Conservation (phyloP, 2,113 vertebrate species). For the Nycticebus coucang region DNA sequence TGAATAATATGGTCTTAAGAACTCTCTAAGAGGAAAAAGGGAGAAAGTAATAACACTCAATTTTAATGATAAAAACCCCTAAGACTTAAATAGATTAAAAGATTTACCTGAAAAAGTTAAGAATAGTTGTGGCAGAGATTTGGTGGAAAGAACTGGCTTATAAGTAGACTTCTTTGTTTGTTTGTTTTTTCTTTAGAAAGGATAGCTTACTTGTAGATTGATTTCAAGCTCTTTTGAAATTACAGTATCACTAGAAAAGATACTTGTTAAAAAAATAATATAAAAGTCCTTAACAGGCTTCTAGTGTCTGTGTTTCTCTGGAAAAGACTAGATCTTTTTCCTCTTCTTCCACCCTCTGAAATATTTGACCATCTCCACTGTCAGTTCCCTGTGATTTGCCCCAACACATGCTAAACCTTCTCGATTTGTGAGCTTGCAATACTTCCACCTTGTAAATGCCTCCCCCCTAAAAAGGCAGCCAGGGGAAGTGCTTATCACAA, state of each 20-base stretch:
- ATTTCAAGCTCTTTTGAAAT: not conserved
- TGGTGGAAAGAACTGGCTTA: not conserved
- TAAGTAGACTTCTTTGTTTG: not conserved
- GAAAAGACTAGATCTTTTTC: not conserved
- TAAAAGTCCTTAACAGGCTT: not conserved
- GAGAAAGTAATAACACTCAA: not conserved
- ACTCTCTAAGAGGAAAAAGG: not conserved
- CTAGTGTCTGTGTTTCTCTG: not conserved
- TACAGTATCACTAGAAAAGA: not conserved
- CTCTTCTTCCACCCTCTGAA: not conserved
- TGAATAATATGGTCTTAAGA: constrained; percentile 43
- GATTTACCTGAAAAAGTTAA: constrained; percentile 5
- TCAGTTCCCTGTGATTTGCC: not conserved
- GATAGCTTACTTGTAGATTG: not conserved
- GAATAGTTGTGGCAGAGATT: not conserved
- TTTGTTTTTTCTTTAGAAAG: not conserved
- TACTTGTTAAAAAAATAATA: not conserved
- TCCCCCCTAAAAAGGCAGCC: not conserved
- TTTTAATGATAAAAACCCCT: not conserved
- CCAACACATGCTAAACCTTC: not conserved
- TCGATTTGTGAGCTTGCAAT: not conserved
- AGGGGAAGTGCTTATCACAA: not conserved
- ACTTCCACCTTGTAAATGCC: not conserved
- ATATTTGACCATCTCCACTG: not conserved
- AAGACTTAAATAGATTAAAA: not conserved